Conservation (phyloP, 2,888 invertebrate species). For the Hirtodrosophila confusa region DNA sequence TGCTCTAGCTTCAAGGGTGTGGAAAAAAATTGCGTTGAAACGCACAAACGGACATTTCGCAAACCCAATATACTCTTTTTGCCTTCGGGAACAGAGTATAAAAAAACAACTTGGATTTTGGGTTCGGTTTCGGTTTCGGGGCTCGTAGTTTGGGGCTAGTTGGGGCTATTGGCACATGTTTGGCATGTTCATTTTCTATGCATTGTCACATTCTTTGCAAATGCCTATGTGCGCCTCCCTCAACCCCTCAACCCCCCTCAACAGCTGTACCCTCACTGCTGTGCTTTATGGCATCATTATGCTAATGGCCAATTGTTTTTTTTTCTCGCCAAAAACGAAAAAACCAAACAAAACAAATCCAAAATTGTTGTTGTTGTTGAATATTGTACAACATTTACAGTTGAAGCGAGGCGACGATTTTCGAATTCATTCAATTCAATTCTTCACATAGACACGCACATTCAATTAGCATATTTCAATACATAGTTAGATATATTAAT, state of each 20-base stretch:
- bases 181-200: conserved; percentile 50
- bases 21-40: too few relatives aligned
- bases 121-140: too few relatives aligned
- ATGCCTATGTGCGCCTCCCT: conserved; percentile 10
- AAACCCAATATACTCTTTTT: too few relatives aligned
- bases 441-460: conserved; percentile 53
- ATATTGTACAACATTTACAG: conserved; percentile 78
- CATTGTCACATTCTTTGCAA: conserved; percentile 62
- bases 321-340: conserved; percentile 20
- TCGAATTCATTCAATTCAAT: conserved; percentile 32
- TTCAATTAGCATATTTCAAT: conserved; percentile 64
- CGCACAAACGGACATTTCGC: too few relatives aligned
- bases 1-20: too few relatives aligned
- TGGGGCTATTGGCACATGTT: conserved; percentile 30
- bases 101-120: too few relatives aligned
- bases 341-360: conserved; percentile 8
- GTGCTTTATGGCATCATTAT: conserved; percentile 74
- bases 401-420: conserved; percentile 33
- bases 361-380: conserved; percentile 41
- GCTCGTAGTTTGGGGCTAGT: background rate
- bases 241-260: background rate
- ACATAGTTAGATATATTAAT: conserved; percentile 10
- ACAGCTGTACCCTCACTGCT: background rate
- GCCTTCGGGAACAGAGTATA: too few relatives aligned
- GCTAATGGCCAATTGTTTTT: conserved; percentile 72